Conservation (phyloP, 2,113 vertebrate species). For the Petromus typicus region DNA sequence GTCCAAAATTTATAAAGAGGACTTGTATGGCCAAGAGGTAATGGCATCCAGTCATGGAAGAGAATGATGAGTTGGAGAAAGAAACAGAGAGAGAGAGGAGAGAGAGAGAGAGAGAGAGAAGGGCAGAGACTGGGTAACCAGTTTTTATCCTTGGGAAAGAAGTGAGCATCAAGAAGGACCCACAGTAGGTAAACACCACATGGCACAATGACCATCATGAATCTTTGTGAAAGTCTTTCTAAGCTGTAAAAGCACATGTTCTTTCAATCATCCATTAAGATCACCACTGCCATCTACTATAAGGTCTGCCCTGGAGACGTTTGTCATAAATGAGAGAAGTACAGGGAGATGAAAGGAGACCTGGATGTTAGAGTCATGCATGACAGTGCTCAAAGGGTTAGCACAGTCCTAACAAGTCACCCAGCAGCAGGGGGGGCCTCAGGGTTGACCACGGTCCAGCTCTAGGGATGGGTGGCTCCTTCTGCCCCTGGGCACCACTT, state of each 20-base stretch:
- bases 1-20: background rate
- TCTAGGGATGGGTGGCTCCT: background rate
- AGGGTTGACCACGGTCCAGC: background rate
- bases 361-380: background rate
- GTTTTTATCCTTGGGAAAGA: background rate
- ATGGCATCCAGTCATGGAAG: background rate
- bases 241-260: conserved; percentile 54
- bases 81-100: accelerated
- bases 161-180: background rate
- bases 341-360: background rate
- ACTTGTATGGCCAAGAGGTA: background rate
- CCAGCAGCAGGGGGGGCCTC: background rate
- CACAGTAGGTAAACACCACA: background rate
- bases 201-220: background rate
- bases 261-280: conserved; percentile 66
- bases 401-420: conserved; percentile 34
- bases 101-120: background rate
- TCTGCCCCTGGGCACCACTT: background rate
- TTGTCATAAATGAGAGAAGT: background rate
- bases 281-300: background rate
- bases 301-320: background rate
- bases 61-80: background rate
- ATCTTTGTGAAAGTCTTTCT: conserved; percentile 61
- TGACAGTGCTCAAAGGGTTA: background rate
- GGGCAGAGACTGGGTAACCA: background rate